phyloP scores from a whole-genome alignment of 1,140 invertebrate genomes.

The Bombus sylvicola region DNA sequence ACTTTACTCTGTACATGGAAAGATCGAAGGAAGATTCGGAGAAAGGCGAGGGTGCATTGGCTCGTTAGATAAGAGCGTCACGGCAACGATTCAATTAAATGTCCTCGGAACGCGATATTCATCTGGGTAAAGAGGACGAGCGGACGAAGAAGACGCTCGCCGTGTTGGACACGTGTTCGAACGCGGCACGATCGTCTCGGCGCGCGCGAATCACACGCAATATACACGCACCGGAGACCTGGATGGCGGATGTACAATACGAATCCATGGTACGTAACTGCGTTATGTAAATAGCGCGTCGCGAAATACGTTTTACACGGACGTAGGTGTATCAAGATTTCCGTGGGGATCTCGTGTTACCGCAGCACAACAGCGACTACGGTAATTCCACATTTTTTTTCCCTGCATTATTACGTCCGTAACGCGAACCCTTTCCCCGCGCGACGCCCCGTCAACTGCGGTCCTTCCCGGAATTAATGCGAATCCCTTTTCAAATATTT shows the following conservation, averaged over 20 bases:
- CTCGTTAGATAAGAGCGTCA: neutral
- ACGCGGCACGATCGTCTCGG: neutral
- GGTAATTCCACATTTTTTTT: conserved; percentile 53
- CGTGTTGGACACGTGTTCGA: conserved; percentile 46
- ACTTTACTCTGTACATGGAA: too few relatives aligned
- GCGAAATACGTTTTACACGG: conserved; percentile 64
- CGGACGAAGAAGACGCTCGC: conserved; percentile 14
- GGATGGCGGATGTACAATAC: conserved; percentile 21
- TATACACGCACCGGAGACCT: conserved; percentile 19
- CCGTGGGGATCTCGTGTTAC: conserved; percentile 71
- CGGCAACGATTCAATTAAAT: conserved; percentile 47
- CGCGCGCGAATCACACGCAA: conserved; percentile 51
- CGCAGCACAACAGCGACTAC: conserved; percentile 26
- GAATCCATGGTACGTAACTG: conserved; percentile 52
- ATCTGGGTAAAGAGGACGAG: conserved; percentile 23
- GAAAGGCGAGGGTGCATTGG: neutral
- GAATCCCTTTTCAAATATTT: conserved; percentile 21
- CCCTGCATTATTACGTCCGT: conserved; percentile 59
- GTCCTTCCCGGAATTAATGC: conserved; percentile 49
- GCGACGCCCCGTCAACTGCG: conserved; percentile 5
- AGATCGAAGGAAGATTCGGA: neutral
- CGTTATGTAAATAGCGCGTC: conserved; percentile 62
- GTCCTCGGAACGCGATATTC: conserved; percentile 27
- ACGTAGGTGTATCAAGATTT: conserved; percentile 74
- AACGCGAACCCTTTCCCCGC: conserved; percentile 45